These are phyloP conservation scores for Aphaenogaster ashmeadi DNA, from an alignment of 1,140 invertebrate species.

Conservation along the genomic window DNA sequence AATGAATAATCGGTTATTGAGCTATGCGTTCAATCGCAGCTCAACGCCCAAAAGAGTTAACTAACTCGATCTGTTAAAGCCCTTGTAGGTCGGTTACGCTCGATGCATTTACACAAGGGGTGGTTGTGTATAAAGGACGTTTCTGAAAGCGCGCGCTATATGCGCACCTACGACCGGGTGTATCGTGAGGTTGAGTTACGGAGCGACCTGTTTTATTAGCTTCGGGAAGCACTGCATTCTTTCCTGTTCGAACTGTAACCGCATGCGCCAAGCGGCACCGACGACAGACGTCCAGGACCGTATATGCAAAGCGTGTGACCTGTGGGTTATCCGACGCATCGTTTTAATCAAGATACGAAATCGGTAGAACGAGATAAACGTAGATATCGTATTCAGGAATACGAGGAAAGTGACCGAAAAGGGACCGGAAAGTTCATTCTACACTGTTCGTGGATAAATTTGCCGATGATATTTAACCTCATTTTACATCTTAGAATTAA, in stretches of 20 bases:
- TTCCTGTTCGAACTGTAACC: constrained; percentile 71
- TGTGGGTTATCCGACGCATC: background rate
- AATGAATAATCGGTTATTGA: constrained; percentile 18
- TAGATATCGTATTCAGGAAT: background rate
- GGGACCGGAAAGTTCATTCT: background rate
- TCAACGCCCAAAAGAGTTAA: constrained; percentile 48
- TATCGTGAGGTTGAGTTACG: constrained; percentile 67
- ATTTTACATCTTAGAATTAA: background rate
- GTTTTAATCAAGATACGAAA: background rate
- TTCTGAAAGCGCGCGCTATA: constrained; percentile 41
- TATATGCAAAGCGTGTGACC: background rate
- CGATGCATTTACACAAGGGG: constrained; percentile 49
- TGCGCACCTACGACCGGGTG: constrained; percentile 51
- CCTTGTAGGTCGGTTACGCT: constrained; percentile 33
- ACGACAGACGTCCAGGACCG: constrained; percentile 48
- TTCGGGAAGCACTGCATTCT: constrained; percentile 65
- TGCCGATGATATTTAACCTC: background rate
- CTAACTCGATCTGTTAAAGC: constrained; percentile 55
- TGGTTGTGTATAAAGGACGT: constrained; percentile 53
- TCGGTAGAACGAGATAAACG: background rate
- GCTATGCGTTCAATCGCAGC: background rate
- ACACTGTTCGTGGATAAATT: background rate
- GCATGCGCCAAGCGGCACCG: constrained; percentile 65
- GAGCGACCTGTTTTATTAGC: constrained; percentile 61
- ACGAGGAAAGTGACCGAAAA: too few relatives aligned